Conservation (phyloP, 35 echinoderm and acorn worm species). For the Ophiothrix spiculata region DNA sequence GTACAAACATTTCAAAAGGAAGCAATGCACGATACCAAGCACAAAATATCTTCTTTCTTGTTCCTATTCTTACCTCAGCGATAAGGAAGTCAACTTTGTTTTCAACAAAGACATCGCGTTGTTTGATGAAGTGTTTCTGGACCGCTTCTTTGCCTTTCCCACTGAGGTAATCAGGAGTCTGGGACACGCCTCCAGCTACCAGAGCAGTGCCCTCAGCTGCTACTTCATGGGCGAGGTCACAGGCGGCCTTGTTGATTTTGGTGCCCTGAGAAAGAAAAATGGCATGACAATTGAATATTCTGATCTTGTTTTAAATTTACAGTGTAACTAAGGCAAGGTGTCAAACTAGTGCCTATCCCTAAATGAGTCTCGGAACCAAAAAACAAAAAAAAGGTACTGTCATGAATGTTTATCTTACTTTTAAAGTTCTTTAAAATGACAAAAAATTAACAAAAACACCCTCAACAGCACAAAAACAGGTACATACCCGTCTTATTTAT, state of each 20-base stretch:
- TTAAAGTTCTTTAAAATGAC: too few relatives aligned
- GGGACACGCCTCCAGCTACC: slow-evolving; percentile 80
- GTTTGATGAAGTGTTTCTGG: slow-evolving; percentile 75
- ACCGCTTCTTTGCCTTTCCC: slow-evolving; percentile 61
- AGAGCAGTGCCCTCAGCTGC: slow-evolving; percentile 52
- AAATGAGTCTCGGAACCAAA: too few relatives aligned
- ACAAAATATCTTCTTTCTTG: not conserved
- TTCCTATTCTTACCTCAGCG: slow-evolving; percentile 99
- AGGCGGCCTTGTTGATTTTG: slow-evolving; percentile 69
- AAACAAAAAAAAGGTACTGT: too few relatives aligned
- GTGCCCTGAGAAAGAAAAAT: slow-evolving; percentile 45
- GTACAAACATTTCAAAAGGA: not conserved
- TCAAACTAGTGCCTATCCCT: too few relatives aligned
- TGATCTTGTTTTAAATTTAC: too few relatives aligned
- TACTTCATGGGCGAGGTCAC: slow-evolving; percentile 80
- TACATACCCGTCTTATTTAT: too few relatives aligned
- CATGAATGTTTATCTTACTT: too few relatives aligned
- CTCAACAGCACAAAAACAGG: too few relatives aligned
- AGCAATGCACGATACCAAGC: not conserved
- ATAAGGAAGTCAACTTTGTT: slow-evolving; percentile 93
- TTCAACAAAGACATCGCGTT: slow-evolving; percentile 72
- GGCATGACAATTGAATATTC: too few relatives aligned
- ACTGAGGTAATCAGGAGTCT: slow-evolving; percentile 90
- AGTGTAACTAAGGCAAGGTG: too few relatives aligned
- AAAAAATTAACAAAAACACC: too few relatives aligned